Base-by-base conservation (phyloP, 2,797 vertebrate species). In the Anguilla anguilla region DNA sequence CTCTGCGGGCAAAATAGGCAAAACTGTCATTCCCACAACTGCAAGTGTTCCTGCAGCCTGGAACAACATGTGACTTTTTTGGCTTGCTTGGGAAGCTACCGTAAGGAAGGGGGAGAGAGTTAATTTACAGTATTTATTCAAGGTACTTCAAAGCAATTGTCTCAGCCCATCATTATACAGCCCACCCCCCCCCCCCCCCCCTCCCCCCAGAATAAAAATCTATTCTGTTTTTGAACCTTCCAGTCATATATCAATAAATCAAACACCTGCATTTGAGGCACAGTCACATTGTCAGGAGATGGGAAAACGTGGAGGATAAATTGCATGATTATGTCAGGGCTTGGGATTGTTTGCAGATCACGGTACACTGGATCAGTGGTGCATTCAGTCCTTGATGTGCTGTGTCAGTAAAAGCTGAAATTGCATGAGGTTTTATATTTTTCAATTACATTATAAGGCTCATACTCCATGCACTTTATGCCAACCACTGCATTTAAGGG, bases 181-280 rank as follows among this genome's bases (percentile, higher is more conserved):
- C 17, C 17, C 13, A 3, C 2, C 5, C 22, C 15, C 0, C 25
- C 61, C 61, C 4, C 19, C n/a, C n/a, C 22, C 61, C 4, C 22
- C n/a, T n/a, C n/a, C 7, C 19, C 25, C 4, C 61, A 67, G 61
- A 67, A 22, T 22, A n/a, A 67, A 35, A 35, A 35, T 35, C 35
- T 35, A 35, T 35, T 35, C 35, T 35, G 35, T 35, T 35, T 35
- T 35, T 1, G 35, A 35, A 35, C 35, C 61, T 88, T 87, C 87
- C 88, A 81, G 87, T 86, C 90, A 61, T 88, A 87, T 89, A 84
- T 88, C 87, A 89, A 92, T 92, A 91, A 92, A 91, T 92, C 89
- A 92, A 86, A 88, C 90, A 91, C 90, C 91, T 93, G 91, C 87
- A 93, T 91, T 89, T 91, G 88, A 90, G 90, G 86, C 88, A 86